phyloP scores from a whole-genome alignment of 2,113 vertebrate species.

The Psophia crepitans region DNA sequence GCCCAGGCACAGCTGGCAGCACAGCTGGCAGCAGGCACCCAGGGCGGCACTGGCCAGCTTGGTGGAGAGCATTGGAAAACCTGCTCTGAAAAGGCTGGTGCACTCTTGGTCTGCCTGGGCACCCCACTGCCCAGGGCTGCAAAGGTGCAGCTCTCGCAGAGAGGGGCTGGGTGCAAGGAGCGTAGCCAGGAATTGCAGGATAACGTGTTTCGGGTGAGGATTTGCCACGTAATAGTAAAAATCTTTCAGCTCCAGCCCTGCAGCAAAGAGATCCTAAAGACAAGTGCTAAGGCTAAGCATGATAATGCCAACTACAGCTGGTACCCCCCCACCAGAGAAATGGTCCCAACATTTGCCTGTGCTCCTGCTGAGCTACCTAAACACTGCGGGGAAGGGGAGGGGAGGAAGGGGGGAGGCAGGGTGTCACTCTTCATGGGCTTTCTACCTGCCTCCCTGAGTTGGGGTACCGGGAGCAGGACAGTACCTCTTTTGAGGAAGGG shows the following conservation, averaged over 20 bases:
- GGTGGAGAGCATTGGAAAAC: background rate
- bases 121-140: background rate
- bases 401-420: too few relatives aligned
- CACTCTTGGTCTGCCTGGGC: background rate
- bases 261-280: background rate
- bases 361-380: background rate
- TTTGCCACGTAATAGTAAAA: background rate
- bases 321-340: background rate
- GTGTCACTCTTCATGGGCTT: background rate
- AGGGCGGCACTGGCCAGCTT: background rate
- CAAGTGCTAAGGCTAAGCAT: background rate
- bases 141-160: background rate
- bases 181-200: background rate
- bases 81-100: background rate
- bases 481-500: background rate
- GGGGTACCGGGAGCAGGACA: background rate
- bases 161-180: background rate
- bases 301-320: background rate
- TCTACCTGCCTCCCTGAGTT: background rate
- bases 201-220: rapidly evolving
- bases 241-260: background rate
- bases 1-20: background rate
- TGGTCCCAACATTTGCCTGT: background rate
- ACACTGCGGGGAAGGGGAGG: rapidly evolving
- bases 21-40: background rate